These are phyloP conservation scores for Eidolon dupreanum DNA, from an alignment of 2,797 vertebrate species.

Conservation along the genomic window DNA sequence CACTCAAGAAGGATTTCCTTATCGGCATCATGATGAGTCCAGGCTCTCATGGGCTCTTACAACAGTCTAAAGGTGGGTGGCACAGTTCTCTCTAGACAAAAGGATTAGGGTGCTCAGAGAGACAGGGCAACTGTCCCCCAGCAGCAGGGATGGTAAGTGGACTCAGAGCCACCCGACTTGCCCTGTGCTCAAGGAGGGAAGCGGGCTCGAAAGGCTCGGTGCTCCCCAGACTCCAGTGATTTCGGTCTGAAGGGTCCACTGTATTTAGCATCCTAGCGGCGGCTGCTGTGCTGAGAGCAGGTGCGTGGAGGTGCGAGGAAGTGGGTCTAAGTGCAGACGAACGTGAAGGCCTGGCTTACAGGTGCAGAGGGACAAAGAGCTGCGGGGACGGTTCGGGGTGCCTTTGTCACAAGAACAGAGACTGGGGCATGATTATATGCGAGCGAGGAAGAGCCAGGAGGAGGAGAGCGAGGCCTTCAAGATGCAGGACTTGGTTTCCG, in stretches of 20 bases:
- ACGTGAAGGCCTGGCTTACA: background rate
- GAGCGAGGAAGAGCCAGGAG: background rate
- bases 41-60: background rate
- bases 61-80: background rate
- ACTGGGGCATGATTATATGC: background rate
- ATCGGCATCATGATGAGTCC: rapidly evolving
- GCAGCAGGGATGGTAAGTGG: background rate
- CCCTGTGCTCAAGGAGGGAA: background rate
- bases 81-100: background rate
- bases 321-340: rapidly evolving
- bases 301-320: rapidly evolving
- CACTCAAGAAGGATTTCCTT: background rate
- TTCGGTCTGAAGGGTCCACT: background rate
- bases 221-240: background rate
- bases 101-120: background rate
- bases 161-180: background rate
- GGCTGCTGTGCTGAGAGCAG: background rate
- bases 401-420: background rate
- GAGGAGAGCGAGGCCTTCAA: background rate
- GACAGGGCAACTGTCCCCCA: background rate
- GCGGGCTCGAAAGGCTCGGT: rapidly evolving
- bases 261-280: background rate
- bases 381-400: background rate
- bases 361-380: rapidly evolving
- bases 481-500: background rate